These are phyloP conservation scores for Entomyzon cyanotis DNA, from an alignment of 2,113 vertebrate genomes.

Conservation along the genomic window DNA sequence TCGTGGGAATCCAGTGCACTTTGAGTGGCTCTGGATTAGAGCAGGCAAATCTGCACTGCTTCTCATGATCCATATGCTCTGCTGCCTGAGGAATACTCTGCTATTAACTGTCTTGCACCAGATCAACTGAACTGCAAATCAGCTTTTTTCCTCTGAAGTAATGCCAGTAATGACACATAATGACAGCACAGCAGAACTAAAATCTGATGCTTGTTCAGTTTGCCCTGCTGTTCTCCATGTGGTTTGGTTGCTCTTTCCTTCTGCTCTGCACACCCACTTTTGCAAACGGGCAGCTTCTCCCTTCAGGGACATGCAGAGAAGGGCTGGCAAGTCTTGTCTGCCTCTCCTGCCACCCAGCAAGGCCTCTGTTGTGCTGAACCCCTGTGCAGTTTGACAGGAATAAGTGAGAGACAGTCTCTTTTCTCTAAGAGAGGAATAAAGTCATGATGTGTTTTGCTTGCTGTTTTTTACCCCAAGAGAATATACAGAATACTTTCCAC, in stretches of 20 bases:
- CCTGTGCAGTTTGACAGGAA: background rate
- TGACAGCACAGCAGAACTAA: background rate
- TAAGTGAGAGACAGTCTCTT: background rate
- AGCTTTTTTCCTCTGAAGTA: background rate
- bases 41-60: background rate
- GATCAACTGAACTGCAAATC: background rate
- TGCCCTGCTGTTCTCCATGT: background rate
- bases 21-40: background rate
- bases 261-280: background rate
- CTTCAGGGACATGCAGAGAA: background rate
- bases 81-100: rapidly evolving
- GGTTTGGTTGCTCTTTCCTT: background rate
- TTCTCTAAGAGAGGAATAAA: background rate
- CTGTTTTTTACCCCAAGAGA: background rate
- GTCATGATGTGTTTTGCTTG: background rate
- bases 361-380: background rate
- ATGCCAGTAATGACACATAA: background rate
- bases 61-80: background rate
- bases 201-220: background rate
- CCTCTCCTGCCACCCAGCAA: background rate
- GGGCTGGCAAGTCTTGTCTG: background rate
- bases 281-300: background rate
- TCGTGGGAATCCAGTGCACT: background rate
- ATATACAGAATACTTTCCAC: background rate
- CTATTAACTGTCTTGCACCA: background rate